phyloP scores from a whole-genome alignment of 53 echinoderm and acorn worm genomes.

The Luidia sarsii region DNA sequence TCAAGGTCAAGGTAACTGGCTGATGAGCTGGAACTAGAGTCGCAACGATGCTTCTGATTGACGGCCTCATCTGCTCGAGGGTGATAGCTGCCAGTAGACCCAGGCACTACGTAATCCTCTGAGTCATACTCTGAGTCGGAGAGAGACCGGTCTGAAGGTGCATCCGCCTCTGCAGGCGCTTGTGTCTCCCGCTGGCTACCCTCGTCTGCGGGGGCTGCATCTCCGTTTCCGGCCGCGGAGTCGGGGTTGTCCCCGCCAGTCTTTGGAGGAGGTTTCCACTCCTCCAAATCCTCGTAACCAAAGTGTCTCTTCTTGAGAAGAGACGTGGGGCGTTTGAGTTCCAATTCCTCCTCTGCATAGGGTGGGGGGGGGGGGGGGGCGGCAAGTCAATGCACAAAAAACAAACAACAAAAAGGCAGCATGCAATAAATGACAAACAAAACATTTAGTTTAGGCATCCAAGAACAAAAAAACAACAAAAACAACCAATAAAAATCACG shows the following conservation, averaged over 20 bases:
- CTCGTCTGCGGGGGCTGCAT: neutral
- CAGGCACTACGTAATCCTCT: neutral
- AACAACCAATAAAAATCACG: neutral
- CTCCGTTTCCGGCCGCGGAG: neutral
- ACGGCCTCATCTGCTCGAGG: no score
- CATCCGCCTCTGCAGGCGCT: neutral
- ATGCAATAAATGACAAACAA: slow-evolving; percentile 45
- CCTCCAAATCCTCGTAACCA: slow-evolving; percentile 39
- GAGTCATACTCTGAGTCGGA: neutral
- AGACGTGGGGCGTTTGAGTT: slow-evolving; percentile 42
- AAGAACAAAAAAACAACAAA: neutral
- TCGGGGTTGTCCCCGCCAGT: neutral
- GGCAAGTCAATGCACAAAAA: slow-evolving; percentile 20
- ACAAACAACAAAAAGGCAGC: slow-evolving; percentile 37
- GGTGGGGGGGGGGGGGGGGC: no score
- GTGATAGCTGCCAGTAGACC: neutral
- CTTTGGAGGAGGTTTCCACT: slow-evolving; percentile 48
- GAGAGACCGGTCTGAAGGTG: neutral
- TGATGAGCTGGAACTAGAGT: neutral
- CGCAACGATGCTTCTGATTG: no score
- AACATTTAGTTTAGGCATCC: neutral
- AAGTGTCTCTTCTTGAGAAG: slow-evolving; percentile 32
- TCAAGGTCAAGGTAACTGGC: neutral
- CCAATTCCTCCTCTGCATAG: slow-evolving; percentile 38
- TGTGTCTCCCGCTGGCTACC: neutral